Conservation (phyloP, 1,140 invertebrate genomes). For the Nixonia krombeini region DNA sequence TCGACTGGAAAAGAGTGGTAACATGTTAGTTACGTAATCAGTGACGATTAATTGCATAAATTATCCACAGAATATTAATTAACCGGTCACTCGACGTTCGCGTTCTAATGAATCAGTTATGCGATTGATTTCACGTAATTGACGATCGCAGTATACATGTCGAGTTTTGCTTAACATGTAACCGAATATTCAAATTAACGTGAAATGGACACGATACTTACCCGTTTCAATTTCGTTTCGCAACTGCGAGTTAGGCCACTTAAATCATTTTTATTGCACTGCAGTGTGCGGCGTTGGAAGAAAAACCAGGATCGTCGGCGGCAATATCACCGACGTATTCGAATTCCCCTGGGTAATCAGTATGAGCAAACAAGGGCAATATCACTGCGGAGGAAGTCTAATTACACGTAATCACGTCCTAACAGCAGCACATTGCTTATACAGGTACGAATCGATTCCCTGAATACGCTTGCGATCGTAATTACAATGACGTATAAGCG, state of each 20-base stretch:
- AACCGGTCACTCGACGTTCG: too few species aligned
- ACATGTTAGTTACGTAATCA: too few species aligned
- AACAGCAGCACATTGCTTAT: conserved; percentile 77
- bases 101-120: too few species aligned
- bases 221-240: not conserved
- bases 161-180: too few species aligned
- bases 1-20: too few species aligned
- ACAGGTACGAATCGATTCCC: too few species aligned
- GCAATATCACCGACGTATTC: conserved; percentile 76
- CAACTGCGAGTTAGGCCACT: not conserved
- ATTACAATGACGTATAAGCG: too few species aligned
- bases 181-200: not conserved
- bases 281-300: conserved; percentile 80
- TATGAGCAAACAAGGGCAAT: conserved; percentile 77
- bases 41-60: too few species aligned
- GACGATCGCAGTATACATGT: too few species aligned
- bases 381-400: conserved; percentile 82
- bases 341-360: conserved; percentile 85
- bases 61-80: too few species aligned
- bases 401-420: conserved; percentile 75
- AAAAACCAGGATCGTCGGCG: conserved; percentile 80
- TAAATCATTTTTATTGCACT: conserved; percentile 2
- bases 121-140: too few species aligned
- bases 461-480: too few species aligned
- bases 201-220: not conserved